Base-by-base conservation (phyloP, 2,797 vertebrate genomes). In the Crossoptilon crossoptilon region DNA sequence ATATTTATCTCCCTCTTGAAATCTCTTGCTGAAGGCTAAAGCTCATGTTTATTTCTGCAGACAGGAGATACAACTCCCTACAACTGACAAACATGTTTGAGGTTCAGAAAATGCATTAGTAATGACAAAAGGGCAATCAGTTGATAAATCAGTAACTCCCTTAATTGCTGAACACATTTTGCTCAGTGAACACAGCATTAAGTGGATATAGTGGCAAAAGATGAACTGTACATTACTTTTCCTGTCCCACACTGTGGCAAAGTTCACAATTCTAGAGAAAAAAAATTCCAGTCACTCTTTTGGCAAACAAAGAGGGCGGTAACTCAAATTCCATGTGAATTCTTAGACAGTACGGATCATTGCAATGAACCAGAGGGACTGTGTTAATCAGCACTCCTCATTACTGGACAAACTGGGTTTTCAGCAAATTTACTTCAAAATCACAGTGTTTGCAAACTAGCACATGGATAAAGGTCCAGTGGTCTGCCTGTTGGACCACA, bases 11-110 rank as follows among this genome's bases (percentile, higher is more conserved):
- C 72, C 58, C 44, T 87, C 80, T 64, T 72, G 56, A 92, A 93
- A 81, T 44, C 77, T 9, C 77, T 92, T 0, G 3, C 90, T 94
- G 64, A 94, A 91, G 93, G 91, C 93, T 93, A 96, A 91, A 91
- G 72, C 72, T 90, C 14, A 0, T 69, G 35, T 93, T 94, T 88
- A 88, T 75, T 92, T 84, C 83, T 59, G 73, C 49, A 92, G 91
- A 68, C 80, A 89, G 72, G 37, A 87, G 58, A 90, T 46, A 33
- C 9, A 69, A 64, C 72, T 88, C 60, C 53, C 73, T 83, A 31
- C 68, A 91, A 88, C 55, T 58, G 87, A 69, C 75, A 94, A 95
- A 86, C 43, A 31, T 6, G 49, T 80, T 22, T 75, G 80, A 88
- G 58, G 88, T 64, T 92, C 76, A 93, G 29, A 60, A 94, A 94